A percentile compares a stretch with the other conserved stretches of the same genome.
Conservation (phyloP, 1,140 invertebrate species). For the Ips nitidus region DNA sequence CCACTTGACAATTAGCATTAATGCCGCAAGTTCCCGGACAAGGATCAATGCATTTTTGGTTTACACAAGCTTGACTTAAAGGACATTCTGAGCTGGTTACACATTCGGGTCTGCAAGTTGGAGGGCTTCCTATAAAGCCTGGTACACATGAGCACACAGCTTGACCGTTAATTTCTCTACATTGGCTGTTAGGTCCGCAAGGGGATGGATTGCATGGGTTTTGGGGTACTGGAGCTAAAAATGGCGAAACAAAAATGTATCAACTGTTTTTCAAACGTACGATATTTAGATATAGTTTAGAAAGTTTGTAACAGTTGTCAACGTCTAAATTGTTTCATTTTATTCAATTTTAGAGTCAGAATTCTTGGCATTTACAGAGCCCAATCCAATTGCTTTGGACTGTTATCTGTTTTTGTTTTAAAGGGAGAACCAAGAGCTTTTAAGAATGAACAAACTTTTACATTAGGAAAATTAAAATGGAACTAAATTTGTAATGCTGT, state of each 20-base stretch:
- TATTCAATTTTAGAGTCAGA: no score
- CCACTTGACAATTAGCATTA: constrained; percentile 72
- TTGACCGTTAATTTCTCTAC: constrained; percentile 62
- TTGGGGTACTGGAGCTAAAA: constrained; percentile 44
- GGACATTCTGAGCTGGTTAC: constrained; percentile 79
- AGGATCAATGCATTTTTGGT: constrained; percentile 74
- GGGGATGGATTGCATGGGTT: constrained; percentile 71
- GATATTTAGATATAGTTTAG: constrained; percentile 69
- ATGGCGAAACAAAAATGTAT: neutral
- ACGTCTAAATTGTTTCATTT: no score
- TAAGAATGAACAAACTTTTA: no score
- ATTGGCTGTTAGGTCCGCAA: constrained; percentile 66
- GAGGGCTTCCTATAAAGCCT: constrained; percentile 65
- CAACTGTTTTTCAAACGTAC: no score
- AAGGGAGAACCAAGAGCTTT: no score
- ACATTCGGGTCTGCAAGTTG: constrained; percentile 78
- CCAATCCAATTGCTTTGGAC: no score
- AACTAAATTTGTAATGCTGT: no score
- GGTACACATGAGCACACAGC: constrained; percentile 68
- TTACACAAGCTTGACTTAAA: constrained; percentile 69
- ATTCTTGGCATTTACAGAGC: no score
- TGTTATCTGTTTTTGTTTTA: no score
- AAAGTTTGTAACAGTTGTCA: constrained; percentile 53
- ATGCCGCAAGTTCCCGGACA: constrained; percentile 74
- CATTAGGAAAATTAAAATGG: no score